A percentile compares a stretch with the other conserved stretches of the same genome.
phyloP scores from a whole-genome alignment of 1,140 invertebrate species.

The Aplysia californica region DNA sequence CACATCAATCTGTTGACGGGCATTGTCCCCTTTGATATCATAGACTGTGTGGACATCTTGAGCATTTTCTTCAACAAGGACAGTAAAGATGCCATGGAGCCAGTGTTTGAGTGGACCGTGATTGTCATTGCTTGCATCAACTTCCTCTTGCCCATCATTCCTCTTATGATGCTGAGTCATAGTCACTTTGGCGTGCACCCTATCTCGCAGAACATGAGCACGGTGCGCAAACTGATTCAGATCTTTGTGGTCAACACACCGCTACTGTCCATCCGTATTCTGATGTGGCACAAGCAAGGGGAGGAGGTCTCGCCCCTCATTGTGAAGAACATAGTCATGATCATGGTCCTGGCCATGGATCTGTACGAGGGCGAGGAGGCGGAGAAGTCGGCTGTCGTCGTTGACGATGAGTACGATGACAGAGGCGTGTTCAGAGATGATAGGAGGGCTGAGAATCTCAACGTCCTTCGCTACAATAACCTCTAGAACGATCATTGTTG shows the following conservation, averaged over 20 bases:
- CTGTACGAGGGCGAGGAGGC: not conserved
- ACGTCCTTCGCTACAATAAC: not conserved
- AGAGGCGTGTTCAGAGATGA: not conserved
- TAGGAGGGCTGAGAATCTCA: not conserved
- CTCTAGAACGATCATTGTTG: not conserved
- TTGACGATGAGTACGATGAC: not conserved
- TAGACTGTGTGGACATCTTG: conserved; percentile 71
- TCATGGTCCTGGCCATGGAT: conserved; percentile 39
- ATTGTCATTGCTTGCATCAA: conserved; percentile 71
- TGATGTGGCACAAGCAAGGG: conserved; percentile 70
- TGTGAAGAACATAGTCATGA: conserved; percentile 73
- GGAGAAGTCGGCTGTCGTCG: not conserved
- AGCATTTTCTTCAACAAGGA: conserved; percentile 64
- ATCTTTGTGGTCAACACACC: conserved; percentile 71
- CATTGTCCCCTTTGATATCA: conserved; percentile 70
- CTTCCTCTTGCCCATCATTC: conserved; percentile 72
- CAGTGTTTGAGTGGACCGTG: conserved; percentile 67
- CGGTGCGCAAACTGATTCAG: conserved; percentile 68
- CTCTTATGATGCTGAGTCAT: conserved; percentile 71
- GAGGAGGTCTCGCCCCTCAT: conserved; percentile 72
- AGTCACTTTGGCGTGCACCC: conserved; percentile 58
- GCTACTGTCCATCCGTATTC: conserved; percentile 71
- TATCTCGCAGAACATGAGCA: conserved; percentile 45
- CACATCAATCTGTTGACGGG: conserved; percentile 65
- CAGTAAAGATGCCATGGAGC: conserved; percentile 60